Conservation (phyloP, 2,888 invertebrate species). For the Matsumyia berberina region DNA sequence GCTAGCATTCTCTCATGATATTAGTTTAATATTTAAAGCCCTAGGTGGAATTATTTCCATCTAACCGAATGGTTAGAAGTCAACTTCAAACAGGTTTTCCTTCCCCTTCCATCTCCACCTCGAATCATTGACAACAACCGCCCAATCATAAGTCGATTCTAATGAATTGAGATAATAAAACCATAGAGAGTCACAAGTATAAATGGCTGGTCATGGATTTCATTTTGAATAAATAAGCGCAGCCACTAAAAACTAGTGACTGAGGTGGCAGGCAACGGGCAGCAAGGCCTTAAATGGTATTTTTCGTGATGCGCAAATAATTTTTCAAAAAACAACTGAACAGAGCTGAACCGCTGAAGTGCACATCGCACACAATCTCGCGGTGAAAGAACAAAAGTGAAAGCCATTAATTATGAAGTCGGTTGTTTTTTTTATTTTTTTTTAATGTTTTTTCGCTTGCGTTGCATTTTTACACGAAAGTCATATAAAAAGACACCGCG, state of each 20-base stretch:
- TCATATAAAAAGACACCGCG: slow-evolving; percentile 5
- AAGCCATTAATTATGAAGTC: slow-evolving; percentile 53
- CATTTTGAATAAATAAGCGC: slow-evolving; percentile 51
- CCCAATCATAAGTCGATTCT: slow-evolving; percentile 38
- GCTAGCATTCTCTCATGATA: not conserved
- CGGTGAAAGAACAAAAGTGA: slow-evolving; percentile 62
- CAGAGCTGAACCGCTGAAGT: slow-evolving; percentile 15
- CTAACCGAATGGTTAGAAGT: slow-evolving; percentile 30
- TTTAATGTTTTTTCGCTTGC: slow-evolving; percentile 9
- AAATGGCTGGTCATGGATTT: slow-evolving; percentile 26
- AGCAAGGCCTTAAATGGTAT: slow-evolving; percentile 57
- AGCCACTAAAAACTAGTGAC: slow-evolving; percentile 16
- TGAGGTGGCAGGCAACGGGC: not conserved
- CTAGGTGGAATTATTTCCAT: slow-evolving; percentile 25
- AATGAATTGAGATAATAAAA: slow-evolving; percentile 53
- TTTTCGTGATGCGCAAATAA: slow-evolving; percentile 54
- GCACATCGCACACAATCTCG: slow-evolving; percentile 19
- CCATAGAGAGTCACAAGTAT: not conserved
- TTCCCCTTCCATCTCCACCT: not conserved
- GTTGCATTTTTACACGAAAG: slow-evolving; percentile 46
- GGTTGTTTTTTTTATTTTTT: not conserved
- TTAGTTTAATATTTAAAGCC: not conserved
- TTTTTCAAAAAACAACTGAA: slow-evolving; percentile 27
- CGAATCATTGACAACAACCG: slow-evolving; percentile 16
- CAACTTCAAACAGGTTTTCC: slow-evolving; percentile 34